These are phyloP conservation scores for Masticophis lateralis DNA, from an alignment of 2,797 vertebrate genomes.

Conservation along the genomic window DNA sequence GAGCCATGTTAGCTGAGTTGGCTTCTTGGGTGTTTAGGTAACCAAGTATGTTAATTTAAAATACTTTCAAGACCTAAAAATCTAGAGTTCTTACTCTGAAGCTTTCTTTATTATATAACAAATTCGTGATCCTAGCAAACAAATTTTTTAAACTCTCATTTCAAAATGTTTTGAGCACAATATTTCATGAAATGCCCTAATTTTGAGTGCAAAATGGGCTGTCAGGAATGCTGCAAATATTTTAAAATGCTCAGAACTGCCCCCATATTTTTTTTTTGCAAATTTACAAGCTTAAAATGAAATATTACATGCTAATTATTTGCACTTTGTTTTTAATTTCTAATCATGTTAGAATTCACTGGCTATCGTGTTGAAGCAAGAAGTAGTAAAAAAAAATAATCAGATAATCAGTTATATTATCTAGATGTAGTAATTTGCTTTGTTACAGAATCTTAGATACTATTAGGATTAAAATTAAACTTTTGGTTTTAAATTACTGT, in stretches of 20 bases:
- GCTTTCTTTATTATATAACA: background rate
- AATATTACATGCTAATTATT: background rate
- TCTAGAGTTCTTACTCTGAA: background rate
- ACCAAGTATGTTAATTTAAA: background rate
- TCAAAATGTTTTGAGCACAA: background rate
- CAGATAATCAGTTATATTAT: background rate
- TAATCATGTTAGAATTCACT: background rate
- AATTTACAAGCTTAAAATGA: background rate
- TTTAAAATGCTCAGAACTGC: background rate
- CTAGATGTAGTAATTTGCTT: background rate
- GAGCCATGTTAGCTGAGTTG: background rate
- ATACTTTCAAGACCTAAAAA: background rate
- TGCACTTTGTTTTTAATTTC: background rate
- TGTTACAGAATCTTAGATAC: background rate
- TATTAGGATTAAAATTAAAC: background rate
- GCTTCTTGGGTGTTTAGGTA: background rate
- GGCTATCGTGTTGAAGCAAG: background rate
- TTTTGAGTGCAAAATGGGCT: background rate
- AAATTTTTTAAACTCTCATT: background rate
- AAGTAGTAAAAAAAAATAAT: background rate
- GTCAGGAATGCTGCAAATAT: background rate
- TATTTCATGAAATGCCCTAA: background rate
- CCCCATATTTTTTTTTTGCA: background rate
- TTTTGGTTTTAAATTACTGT: conserved; percentile 37
- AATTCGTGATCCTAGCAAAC: background rate